phyloP scores from a whole-genome alignment of 2,113 vertebrate genomes.

The Pheucticus melanocephalus region DNA sequence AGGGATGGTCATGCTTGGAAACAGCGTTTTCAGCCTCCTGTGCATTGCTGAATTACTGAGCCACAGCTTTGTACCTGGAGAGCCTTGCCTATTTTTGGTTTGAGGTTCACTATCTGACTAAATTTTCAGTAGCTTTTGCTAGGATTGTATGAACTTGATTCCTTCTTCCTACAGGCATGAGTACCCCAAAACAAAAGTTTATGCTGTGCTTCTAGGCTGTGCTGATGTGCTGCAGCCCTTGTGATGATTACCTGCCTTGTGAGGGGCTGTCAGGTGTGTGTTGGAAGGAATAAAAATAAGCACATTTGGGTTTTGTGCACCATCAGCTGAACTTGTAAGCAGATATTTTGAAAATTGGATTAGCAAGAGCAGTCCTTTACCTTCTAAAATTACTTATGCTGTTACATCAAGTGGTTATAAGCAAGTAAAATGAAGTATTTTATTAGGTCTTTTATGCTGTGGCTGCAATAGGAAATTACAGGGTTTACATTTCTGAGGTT shows the following conservation, averaged over 20 bases:
- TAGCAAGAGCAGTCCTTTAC: not conserved
- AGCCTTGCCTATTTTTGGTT: not conserved
- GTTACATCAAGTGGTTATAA: not conserved
- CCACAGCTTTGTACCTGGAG: not conserved
- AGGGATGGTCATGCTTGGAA: not conserved
- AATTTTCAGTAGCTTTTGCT: not conserved
- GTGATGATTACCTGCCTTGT: not conserved
- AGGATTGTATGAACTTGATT: not conserved
- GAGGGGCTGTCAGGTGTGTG: not conserved
- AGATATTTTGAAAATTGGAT: not conserved
- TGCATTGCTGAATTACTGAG: not conserved
- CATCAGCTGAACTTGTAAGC: not conserved
- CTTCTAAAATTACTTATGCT: not conserved
- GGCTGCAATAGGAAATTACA: conserved; percentile 14
- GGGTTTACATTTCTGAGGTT: conserved; percentile 30
- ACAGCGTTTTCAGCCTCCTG: not conserved
- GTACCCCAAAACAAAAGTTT: not conserved
- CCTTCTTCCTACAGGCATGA: not conserved
- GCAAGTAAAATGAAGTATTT: conserved; percentile 48
- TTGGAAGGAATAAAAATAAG: not conserved
- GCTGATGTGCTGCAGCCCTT: not conserved
- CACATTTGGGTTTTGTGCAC: not conserved
- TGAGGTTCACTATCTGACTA: not conserved
- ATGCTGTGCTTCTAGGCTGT: not conserved
- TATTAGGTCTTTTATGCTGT: conserved; percentile 44